Base-by-base conservation (phyloP, 2,797 vertebrate species). In the Geotrypetes seraphini region DNA sequence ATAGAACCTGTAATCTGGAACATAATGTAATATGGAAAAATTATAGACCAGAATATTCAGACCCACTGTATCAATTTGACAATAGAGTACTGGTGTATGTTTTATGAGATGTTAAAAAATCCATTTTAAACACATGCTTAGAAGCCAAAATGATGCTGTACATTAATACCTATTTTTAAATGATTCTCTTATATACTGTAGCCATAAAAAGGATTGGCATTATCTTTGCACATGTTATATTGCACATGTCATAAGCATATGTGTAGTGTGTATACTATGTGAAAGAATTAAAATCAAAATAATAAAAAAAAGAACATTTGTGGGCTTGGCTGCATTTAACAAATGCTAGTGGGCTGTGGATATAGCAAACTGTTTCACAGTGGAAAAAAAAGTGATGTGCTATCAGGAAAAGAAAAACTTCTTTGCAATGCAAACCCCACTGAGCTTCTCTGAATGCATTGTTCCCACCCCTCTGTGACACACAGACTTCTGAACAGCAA, bases 231-330 rank as follows among this genome's bases (percentile, higher is more conserved):
- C 81, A 84, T 73, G 81, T 81, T 84, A 72, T 71, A 69, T 75
- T 87, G 88, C 88, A 87, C 83, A 82, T 83, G 81, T 88, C 83
- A 89, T 78, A 84, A 70, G 79, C 87, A 87, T 89, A 92, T 89
- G 90, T 92, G 88, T 91, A 89, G 63, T 79, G 75, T 63, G 65
- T 79, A 85, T 71, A 78, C 59, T 80, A 85, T 71, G 83, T 70
- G 76, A 93, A 94, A 90, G 84, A 91, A 91, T 93, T 96, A 89
- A 89, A 87, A 81, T 81, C 74, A 12, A 38, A n/a, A 53, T 51
- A 80, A n/a, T n/a, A n/a, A 85, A 86, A 87, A 79, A 60, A 68
- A 81, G 83, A 83, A 61, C 81, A 90, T 89, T 90, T 87, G 84
- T 82, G 86, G 81, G 79, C 75, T 88, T 83, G 60, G 51, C 66